Evolutionary conservation across 1,140 invertebrate species (phyloP), one percentile per base, ranked within the genome.

Genomic region (Penaeus vannamei): DNA sequence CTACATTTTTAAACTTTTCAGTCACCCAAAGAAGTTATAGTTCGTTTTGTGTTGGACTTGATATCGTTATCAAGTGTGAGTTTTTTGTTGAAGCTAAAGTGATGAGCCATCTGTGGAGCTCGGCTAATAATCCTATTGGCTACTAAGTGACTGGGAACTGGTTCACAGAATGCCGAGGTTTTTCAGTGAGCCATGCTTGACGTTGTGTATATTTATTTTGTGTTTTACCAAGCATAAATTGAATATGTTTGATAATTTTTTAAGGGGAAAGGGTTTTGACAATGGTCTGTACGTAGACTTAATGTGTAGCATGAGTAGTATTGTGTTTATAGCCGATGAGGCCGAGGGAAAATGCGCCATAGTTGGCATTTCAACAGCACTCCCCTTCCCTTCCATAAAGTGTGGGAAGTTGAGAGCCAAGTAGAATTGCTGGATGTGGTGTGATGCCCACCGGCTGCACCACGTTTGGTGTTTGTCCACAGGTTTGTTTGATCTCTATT

Each of bases 401-500:
- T n/a, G 23, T 46, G 87, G 59, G 87, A 36, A 79, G 66, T 29
- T 19, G 59, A 29, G 72, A 77, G 87, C 61, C 46, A 29, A 46
- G 46, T 20, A 23, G 66, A 64, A 62, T 29, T 59, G 60, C 36
- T 66, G 23, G 61, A 69, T 42, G n/a, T 19, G 77, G 83, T 85
- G 69, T 42, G 29, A 66, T 59, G 79, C 84, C 82, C 77, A 59
- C 84, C 84, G 77, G 84, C 84, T 81, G 77, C 86, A 89, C 87
- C 87, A 64, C 72, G 82, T 89, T 84, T 90, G 84, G 84, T 90
- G 88, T 85, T 90, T 85, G 88, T 90, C 84, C 84, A 86, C 88
- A 90, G 88, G 88, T 90, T 90, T 90, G 88, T 90, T 90, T 90
- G 88, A 90, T 90, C 88, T 90, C 88, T 85, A 85, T 85, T 90